These are phyloP conservation scores for Cyphomyrmex costatus DNA, from an alignment of 1,140 invertebrate genomes.

Conservation along the genomic window DNA sequence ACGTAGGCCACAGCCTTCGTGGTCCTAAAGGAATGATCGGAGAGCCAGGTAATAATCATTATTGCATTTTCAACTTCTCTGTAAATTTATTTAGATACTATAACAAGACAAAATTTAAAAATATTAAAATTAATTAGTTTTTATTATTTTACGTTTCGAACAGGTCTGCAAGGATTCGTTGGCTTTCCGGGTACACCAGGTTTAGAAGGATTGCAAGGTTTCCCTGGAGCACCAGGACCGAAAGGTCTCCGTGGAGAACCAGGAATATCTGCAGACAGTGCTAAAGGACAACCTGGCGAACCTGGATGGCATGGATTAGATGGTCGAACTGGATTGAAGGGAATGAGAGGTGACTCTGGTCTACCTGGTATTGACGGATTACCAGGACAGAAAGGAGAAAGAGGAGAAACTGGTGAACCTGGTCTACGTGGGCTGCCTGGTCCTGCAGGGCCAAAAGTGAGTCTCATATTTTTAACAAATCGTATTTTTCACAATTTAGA, in stretches of 20 bases:
- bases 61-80: background rate
- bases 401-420: conserved; percentile 85
- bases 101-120: background rate
- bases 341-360: conserved; percentile 80
- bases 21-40: conserved; percentile 85
- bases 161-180: conserved; percentile 80
- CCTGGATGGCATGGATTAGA: conserved; percentile 81
- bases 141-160: conserved; percentile 32
- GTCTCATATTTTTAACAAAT: too few species aligned
- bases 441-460: conserved; percentile 81
- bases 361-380: conserved; percentile 75
- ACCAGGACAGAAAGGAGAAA: conserved; percentile 85
- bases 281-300: conserved; percentile 87
- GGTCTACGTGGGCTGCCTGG: conserved; percentile 87
- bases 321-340: conserved; percentile 85
- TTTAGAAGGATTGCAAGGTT: conserved; percentile 84
- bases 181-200: conserved; percentile 86
- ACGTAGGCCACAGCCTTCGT: conserved; percentile 85
- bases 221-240: conserved; percentile 86
- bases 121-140: background rate
- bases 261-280: conserved; percentile 77
- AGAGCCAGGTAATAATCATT: conserved; percentile 78
- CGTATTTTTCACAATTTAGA: background rate
- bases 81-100: background rate
- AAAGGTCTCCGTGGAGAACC: conserved; percentile 84